Conservation (phyloP, 2,888 invertebrate genomes). For the Portevinia maculata region DNA sequence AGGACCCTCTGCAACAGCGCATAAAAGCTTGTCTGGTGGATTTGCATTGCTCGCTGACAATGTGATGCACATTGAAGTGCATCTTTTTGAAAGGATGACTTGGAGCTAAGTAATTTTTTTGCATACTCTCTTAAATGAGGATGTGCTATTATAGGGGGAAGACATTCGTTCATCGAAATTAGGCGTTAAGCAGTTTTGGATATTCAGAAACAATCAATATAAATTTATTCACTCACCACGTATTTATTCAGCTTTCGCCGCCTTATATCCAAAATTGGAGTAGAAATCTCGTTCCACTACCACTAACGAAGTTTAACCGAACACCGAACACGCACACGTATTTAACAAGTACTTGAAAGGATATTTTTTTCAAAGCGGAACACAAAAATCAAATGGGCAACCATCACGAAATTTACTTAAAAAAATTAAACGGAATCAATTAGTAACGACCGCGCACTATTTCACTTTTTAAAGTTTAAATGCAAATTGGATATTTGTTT, state of each 20-base stretch:
- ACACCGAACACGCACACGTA: not conserved
- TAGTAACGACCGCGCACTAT: not conserved
- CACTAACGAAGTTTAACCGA: not conserved
- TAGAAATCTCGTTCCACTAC: not conserved
- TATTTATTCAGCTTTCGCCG: not conserved
- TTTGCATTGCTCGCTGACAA: conserved; percentile 33
- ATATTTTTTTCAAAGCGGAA: not conserved
- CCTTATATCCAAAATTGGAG: not conserved
- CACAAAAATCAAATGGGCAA: not conserved
- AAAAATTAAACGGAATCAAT: not conserved
- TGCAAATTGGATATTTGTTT: too few species aligned
- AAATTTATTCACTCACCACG: not conserved
- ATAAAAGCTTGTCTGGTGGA: conserved; percentile 34
- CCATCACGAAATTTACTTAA: not conserved
- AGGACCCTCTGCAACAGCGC: conserved; percentile 20
- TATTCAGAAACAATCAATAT: not conserved
- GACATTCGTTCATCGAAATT: not conserved
- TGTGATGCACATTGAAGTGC: conserved; percentile 24
- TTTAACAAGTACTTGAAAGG: not conserved
- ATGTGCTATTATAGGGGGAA: conserved; percentile 1
- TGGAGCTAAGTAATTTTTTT: conserved; percentile 33
- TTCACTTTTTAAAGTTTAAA: not conserved
- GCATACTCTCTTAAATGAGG: not conserved
- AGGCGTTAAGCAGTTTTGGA: not conserved
- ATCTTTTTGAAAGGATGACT: conserved; percentile 23